A percentile compares a stretch with the other conserved stretches of the same genome.
These are phyloP conservation scores for Oophaga pumilio DNA, from an alignment of 2,113 vertebrate genomes.

Conservation along the genomic window DNA sequence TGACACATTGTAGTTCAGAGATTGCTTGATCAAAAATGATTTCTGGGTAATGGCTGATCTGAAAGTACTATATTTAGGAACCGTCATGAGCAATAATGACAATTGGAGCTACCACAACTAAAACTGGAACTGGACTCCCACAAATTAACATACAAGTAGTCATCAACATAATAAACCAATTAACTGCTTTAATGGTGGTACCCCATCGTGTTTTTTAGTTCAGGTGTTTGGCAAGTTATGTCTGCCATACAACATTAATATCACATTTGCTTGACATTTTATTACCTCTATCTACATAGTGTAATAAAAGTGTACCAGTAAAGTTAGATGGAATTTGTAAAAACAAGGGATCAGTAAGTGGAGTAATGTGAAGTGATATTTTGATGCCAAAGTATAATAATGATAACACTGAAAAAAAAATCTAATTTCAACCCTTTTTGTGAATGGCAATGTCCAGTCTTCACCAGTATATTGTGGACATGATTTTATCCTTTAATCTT, in stretches of 20 bases:
- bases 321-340: conserved; percentile 13
- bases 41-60: no score
- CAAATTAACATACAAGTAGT: no score
- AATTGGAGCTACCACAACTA: no score
- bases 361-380: conserved; percentile 22
- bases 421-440: conserved; percentile 19
- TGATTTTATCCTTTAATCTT: conserved; percentile 47
- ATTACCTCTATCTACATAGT: neutral
- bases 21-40: no score
- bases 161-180: no score
- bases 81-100: no score
- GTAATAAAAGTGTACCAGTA: neutral
- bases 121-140: no score
- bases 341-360: conserved; percentile 23
- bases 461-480: conserved; percentile 15
- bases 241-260: neutral
- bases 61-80: no score
- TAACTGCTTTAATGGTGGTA: no score
- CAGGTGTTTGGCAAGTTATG: neutral
- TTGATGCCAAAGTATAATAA: neutral
- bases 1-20: no score
- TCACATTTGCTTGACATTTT: neutral
- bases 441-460: conserved; percentile 4
- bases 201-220: no score
- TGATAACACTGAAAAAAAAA: neutral